phyloP scores from a whole-genome alignment of 2,113 vertebrate genomes.

The Chaetodon auriga region DNA sequence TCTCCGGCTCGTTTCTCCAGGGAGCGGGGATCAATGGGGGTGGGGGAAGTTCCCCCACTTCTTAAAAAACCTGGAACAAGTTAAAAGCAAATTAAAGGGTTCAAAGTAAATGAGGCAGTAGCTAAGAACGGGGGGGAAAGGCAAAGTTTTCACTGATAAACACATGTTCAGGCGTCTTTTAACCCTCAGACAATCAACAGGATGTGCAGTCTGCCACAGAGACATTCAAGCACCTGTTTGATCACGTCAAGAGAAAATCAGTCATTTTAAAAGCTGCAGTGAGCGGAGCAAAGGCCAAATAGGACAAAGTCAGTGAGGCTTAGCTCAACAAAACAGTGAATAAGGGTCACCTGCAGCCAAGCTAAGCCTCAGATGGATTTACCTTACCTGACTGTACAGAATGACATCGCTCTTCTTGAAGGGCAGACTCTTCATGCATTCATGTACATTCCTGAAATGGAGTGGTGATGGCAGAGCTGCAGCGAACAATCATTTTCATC shows the following conservation, averaged over 20 bases:
- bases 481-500: background rate
- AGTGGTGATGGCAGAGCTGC: background rate
- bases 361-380: background rate
- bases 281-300: slow-evolving; percentile 26
- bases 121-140: background rate
- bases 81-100: slow-evolving; percentile 47
- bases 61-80: slow-evolving; percentile 39
- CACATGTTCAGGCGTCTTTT: slow-evolving; percentile 29
- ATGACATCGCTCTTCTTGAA: background rate
- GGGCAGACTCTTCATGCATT: background rate
- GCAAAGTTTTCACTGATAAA: slow-evolving; percentile 34
- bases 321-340: background rate
- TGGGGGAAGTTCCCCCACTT: slow-evolving; percentile 14
- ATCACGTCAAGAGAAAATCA: slow-evolving; percentile 15
- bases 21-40: slow-evolving; percentile 25
- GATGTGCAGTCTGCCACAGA: slow-evolving; percentile 36
- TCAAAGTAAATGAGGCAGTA: slow-evolving; percentile 38
- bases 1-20: slow-evolving; percentile 1
- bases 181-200: slow-evolving; percentile 62
- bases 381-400: background rate
- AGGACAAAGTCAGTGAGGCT: background rate
- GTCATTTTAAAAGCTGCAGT: slow-evolving; percentile 24
- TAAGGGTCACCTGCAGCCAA: background rate
- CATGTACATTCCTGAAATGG: background rate
- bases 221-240: slow-evolving; percentile 35